These are phyloP conservation scores for Mus minutoides DNA, from an alignment of 2,797 vertebrate species.

Conservation along the genomic window DNA sequence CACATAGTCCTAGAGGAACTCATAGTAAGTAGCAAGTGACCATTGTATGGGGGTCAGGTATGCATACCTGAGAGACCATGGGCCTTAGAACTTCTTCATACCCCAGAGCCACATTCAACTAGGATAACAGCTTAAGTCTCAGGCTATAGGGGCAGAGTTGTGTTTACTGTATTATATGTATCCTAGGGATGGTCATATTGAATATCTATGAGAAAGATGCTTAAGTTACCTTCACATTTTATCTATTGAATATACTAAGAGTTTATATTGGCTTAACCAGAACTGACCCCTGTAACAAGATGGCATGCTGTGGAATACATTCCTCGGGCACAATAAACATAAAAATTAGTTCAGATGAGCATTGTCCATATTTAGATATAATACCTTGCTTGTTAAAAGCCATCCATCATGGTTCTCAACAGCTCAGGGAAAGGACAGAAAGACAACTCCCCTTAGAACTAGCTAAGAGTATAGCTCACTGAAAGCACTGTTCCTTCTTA, in stretches of 20 bases:
- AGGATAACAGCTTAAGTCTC: neutral
- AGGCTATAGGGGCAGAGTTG: neutral
- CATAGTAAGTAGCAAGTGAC: neutral
- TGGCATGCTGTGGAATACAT: neutral
- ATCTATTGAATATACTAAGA: neutral
- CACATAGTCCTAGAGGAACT: neutral
- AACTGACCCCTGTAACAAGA: neutral
- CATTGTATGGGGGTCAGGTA: neutral
- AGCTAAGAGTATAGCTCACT: neutral
- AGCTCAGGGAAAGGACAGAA: slow-evolving; percentile 6
- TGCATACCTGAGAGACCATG: neutral
- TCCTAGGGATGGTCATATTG: neutral
- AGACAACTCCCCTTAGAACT: neutral
- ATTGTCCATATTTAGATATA: neutral
- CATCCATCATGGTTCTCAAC: slow-evolving; percentile 32
- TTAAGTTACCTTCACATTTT: slow-evolving; percentile 23
- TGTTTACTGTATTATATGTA: neutral
- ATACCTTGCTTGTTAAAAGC: slow-evolving; percentile 21
- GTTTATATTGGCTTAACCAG: neutral
- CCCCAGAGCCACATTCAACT: neutral
- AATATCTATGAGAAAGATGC: neutral
- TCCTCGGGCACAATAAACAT: neutral
- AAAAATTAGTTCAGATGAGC: neutral
- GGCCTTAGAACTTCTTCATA: neutral
- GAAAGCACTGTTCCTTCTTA: neutral